A percentile compares a stretch with the other conserved stretches of the same genome.
These are phyloP conservation scores for Steatornis caripensis DNA, from an alignment of 2,113 vertebrate genomes.

Conservation along the genomic window DNA sequence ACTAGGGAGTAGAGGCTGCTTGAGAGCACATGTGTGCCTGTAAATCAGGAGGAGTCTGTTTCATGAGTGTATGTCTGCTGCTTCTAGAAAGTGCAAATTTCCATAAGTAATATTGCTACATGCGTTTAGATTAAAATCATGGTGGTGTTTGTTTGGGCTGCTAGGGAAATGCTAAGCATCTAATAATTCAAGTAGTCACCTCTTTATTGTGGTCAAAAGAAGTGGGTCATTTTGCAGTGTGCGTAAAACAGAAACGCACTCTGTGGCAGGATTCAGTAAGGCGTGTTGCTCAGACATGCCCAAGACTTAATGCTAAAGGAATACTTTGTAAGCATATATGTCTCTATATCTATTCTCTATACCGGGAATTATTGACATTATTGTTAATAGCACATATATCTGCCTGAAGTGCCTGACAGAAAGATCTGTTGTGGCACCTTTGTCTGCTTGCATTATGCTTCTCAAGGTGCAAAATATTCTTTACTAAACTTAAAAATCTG, in stretches of 20 bases:
- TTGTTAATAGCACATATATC: not conserved
- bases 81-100: not conserved
- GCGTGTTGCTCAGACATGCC: not conserved
- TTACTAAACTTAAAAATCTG: not conserved
- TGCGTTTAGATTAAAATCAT: not conserved
- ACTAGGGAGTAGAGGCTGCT: not conserved
- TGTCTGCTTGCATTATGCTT: not conserved
- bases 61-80: not conserved
- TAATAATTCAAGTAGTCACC: not conserved
- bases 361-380: not conserved
- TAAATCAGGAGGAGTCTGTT: not conserved
- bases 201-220: not conserved
- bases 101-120: rapidly evolving
- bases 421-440: not conserved
- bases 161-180: not conserved
- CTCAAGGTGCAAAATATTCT: not conserved
- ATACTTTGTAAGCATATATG: not conserved
- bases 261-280: not conserved
- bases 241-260: rapidly evolving
- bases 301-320: not conserved
- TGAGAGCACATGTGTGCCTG: not conserved
- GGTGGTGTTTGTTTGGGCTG: not conserved
- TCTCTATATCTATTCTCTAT: rapidly evolving
- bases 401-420: not conserved
- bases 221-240: not conserved